Evolutionary conservation across 1,140 invertebrate genomes (phyloP).

Genomic region (Philaenus spumarius): DNA sequence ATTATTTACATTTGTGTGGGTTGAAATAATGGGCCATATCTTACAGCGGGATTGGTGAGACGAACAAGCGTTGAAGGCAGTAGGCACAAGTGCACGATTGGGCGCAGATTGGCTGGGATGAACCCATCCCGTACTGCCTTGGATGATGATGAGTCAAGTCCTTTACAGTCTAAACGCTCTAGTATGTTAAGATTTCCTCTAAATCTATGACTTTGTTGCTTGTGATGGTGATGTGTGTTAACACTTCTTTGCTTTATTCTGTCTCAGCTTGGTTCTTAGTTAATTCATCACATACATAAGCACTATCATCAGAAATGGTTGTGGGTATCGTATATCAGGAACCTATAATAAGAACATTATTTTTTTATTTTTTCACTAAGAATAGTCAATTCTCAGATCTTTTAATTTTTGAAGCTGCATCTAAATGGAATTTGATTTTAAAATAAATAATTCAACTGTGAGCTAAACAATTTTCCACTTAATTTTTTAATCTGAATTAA

Average conservation of each 20-base stretch:
- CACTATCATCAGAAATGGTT: background rate
- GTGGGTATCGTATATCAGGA: background rate
- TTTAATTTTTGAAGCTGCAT: no score
- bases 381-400: no score
- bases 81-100: constrained; percentile 44
- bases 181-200: constrained; percentile 51
- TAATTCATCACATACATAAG: background rate
- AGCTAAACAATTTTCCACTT: no score
- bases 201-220: background rate
- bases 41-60: constrained; percentile 42
- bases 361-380: no score
- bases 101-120: constrained; percentile 53
- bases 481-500: no score
- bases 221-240: background rate
- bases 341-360: background rate
- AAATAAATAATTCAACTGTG: no score
- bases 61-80: constrained; percentile 44
- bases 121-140: constrained; percentile 48
- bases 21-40: background rate
- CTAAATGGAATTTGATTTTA: no score
- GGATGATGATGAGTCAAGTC: constrained; percentile 65
- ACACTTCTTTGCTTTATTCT: background rate
- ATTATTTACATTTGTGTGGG: background rate
- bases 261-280: background rate
- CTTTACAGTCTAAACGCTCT: constrained; percentile 67